Percentiles rank a stretch among this genome's conserved stretches.
phyloP scores from a whole-genome alignment of 2,797 vertebrate genomes.

The Capromys pilorides region DNA sequence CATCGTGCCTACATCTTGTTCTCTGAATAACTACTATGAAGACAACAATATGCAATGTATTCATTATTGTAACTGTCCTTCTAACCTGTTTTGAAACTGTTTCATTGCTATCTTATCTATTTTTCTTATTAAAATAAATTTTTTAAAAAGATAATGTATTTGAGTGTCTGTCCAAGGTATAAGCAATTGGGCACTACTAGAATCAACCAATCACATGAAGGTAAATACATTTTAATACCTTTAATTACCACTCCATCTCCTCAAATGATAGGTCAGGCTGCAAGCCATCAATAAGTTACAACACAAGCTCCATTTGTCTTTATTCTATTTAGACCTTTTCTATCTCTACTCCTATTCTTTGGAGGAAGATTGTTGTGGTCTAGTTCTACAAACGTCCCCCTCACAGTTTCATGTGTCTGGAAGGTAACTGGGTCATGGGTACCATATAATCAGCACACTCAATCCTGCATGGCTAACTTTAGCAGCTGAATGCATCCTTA shows the following conservation, averaged over 20 bases:
- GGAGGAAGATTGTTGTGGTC: not conserved
- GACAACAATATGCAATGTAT: no score
- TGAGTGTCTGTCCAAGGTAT: not conserved
- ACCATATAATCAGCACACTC: not conserved
- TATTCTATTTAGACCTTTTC: not conserved
- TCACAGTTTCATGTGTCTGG: not conserved
- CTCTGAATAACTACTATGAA: no score
- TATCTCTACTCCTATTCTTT: not conserved
- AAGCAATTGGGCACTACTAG: not conserved
- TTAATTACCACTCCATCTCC: not conserved
- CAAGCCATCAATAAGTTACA: constrained; percentile 4
- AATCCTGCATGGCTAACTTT: no score
- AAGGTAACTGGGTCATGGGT: not conserved
- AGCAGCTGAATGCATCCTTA: not conserved
- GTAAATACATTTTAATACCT: constrained; percentile 3
- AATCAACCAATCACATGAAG: constrained; percentile 32
- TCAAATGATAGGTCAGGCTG: not conserved
- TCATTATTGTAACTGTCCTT: no score
- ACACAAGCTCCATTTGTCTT: not conserved
- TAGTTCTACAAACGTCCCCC: not conserved
- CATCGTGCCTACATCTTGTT: no score
- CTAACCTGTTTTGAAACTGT: no score
- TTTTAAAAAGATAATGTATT: not conserved
- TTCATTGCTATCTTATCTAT: no score
- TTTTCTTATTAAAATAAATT: no score